Evolutionary conservation across 2,888 invertebrate genomes (phyloP).

Genomic region (Microctonus brassicae): DNA sequence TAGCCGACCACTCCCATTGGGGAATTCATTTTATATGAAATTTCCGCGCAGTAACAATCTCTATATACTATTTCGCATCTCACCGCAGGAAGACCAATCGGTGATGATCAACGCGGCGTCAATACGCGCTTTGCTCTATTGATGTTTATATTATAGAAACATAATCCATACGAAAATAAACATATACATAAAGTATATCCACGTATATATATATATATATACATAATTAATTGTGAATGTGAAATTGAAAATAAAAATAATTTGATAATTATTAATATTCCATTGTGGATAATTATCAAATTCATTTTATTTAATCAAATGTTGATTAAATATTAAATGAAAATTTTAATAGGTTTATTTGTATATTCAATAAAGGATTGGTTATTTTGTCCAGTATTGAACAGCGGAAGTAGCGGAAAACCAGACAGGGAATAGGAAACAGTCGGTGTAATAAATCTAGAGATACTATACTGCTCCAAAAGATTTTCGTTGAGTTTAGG

Average conservation of each 20-base stretch:
- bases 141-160: neutral
- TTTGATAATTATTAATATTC: too few relatives aligned
- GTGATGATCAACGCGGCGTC: neutral
- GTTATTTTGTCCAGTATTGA: slow-evolving; percentile 43
- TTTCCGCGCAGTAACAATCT: slow-evolving; percentile 14
- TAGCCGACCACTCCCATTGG: slow-evolving; percentile 7
- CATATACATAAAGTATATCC: too few relatives aligned
- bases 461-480: slow-evolving; percentile 51
- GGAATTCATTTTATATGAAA: slow-evolving; percentile 22
- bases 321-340: neutral
- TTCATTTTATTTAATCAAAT: too few relatives aligned
- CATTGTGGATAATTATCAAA: too few relatives aligned
- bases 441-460: slow-evolving; percentile 52
- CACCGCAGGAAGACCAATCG: neutral
- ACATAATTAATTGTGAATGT: too few relatives aligned
- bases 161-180: neutral
- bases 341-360: neutral
- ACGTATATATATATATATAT: too few relatives aligned
- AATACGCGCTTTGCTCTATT: neutral
- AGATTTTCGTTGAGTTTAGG: slow-evolving; percentile 35
- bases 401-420: slow-evolving; percentile 54
- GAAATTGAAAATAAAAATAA: too few relatives aligned
- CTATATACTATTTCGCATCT: slow-evolving; percentile 5
- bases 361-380: slow-evolving; percentile 40
- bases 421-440: slow-evolving; percentile 44